phyloP scores from a whole-genome alignment of 2,797 vertebrate species.

The Mus minutoides region DNA sequence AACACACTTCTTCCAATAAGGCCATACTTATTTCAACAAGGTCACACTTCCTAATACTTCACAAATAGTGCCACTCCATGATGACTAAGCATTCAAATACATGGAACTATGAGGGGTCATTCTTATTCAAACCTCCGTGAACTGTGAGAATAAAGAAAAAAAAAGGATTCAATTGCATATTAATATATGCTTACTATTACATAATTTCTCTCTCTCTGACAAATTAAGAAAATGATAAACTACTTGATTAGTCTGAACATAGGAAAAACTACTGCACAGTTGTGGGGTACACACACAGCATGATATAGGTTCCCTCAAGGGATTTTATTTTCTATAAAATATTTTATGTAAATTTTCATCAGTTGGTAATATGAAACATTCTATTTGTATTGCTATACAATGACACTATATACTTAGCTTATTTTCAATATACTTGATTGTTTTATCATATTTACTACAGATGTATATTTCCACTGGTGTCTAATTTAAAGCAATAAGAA shows the following conservation, averaged over 20 bases:
- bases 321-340: neutral
- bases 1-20: neutral
- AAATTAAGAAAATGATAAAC: slow-evolving; percentile 9
- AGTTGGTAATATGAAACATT: neutral
- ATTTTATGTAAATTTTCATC: neutral
- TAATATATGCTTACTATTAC: neutral
- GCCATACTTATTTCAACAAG: neutral
- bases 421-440: neutral
- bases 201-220: neutral
- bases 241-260: neutral
- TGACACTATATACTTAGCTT: neutral
- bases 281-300: accelerated
- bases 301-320: neutral
- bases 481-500: neutral
- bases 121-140: neutral
- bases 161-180: neutral
- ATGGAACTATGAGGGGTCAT: neutral
- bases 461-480: neutral
- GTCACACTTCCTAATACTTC: neutral
- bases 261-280: neutral
- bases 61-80: neutral
- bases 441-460: neutral
- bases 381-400: neutral
- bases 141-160: neutral
- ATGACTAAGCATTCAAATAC: neutral